These are phyloP conservation scores for Pterocles orientalis DNA, from an alignment of 2,113 vertebrate genomes.

Conservation along the genomic window DNA sequence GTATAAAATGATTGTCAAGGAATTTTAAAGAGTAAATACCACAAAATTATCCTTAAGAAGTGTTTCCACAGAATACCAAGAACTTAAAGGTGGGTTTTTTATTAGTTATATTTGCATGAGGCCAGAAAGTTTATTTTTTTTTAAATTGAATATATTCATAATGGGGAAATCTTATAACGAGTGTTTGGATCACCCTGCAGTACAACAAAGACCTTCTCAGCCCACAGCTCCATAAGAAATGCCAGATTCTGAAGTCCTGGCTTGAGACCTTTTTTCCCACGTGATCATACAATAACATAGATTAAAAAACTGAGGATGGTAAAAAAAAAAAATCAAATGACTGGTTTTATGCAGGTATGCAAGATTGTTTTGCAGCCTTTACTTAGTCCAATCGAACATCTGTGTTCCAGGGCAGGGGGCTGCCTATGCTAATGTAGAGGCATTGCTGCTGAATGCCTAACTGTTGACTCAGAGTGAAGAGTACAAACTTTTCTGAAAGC, in stretches of 20 bases:
- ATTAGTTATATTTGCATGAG: background rate
- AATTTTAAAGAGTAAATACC: background rate
- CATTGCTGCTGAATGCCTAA: background rate
- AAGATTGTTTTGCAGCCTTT: background rate
- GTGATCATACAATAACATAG: background rate
- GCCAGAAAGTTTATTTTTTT: background rate
- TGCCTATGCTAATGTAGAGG: background rate
- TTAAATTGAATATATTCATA: background rate
- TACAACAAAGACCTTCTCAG: background rate
- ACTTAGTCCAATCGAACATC: background rate
- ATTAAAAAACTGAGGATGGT: background rate
- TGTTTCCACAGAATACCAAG: background rate
- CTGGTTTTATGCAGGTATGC: background rate
- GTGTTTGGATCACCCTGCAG: background rate
- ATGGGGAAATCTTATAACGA: background rate
- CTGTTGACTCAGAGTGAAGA: slow-evolving; percentile 5
- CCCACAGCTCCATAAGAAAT: background rate
- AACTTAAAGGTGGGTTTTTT: background rate
- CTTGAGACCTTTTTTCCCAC: background rate
- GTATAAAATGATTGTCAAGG: background rate
- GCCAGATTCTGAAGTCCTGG: background rate
- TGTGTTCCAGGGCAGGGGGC: background rate
- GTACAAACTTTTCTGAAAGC: background rate
- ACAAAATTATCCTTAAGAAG: background rate
- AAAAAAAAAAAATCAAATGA: background rate